Conservation (phyloP, 1,140 invertebrate species). For the Helicoverpa armigera region DNA sequence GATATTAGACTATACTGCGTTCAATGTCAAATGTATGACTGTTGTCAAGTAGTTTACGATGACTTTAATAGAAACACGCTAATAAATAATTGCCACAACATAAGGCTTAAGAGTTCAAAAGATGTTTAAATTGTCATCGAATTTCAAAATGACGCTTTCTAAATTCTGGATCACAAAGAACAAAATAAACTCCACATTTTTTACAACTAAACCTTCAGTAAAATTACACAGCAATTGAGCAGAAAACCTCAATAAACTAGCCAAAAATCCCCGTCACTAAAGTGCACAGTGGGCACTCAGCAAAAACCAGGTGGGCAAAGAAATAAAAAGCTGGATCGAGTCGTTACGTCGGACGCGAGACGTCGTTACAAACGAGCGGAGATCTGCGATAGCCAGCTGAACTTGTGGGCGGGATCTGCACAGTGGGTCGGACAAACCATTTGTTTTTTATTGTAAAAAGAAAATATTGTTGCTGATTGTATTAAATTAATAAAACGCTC, state of each 20-base stretch:
- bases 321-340: conserved; percentile 52
- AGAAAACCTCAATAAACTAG: conserved; percentile 23
- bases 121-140: too few species aligned
- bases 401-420: conserved; percentile 46
- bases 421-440: conserved; percentile 18
- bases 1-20: not conserved
- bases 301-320: conserved; percentile 48
- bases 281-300: conserved; percentile 47
- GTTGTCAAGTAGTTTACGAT: too few species aligned
- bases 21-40: too few species aligned
- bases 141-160: too few species aligned
- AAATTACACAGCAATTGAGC: conserved; percentile 13
- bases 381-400: conserved; percentile 49
- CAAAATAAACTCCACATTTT: not conserved
- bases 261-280: conserved; percentile 24
- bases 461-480: not conserved
- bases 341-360: conserved; percentile 51
- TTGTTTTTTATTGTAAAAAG: not conserved
- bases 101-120: too few species aligned
- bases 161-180: not conserved
- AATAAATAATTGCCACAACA: too few species aligned
- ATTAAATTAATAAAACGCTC: too few species aligned
- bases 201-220: conserved; percentile 10
- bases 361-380: conserved; percentile 51
- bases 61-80: too few species aligned